Base-by-base conservation (phyloP, 2,888 invertebrate genomes). In the Macrophya annulata region DNA sequence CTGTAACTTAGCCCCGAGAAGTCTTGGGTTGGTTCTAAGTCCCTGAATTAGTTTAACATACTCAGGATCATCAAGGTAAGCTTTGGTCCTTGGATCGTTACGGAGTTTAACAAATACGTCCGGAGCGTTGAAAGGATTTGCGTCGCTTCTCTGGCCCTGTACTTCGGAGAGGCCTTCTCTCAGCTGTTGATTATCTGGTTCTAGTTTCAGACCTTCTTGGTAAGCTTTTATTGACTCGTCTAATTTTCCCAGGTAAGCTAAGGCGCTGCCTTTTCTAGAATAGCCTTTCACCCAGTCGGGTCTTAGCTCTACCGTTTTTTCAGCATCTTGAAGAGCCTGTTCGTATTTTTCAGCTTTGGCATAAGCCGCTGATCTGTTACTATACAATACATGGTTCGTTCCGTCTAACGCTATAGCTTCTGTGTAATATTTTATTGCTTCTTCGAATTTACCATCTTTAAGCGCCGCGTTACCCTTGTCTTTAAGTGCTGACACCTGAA, bases 321-420 rank as follows among this genome's bases (percentile, higher is more conserved):
- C 96, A 0, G 98, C 99, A 94, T 99, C 99, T 87, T 96, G 95
- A 45, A 98, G 93, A 0, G 99, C 98, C 86, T 96, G 95, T 1
- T 94, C 92, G 91, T 96, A 98, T 87, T 97, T 95, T 40, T 95
- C 96, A 74, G 96, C 95, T 94, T 98, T 98, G 1, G 98, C 97
- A 91, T 97, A 96, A 8, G 98, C 98, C 8, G 98, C 98, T 0
- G 98, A 98, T 85, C 99, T 96, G 94, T 99, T 99, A 90, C 98
- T 98, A 91, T 95, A 98, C 40, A 99, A 94, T 91, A 99, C 98
- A 94, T 98, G 97, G 94, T 98, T 98, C 59, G 94, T 95, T 0
- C 94, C 94, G 92, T 98, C 98, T 86, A 98, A 93, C 17, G 94
- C 94, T 87, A 99, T 98, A 6, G 98, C 99, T 90, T 97, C 96